Evolutionary conservation across 64 coral and sea anemone species (phyloP), one percentile per base, ranked within the genome.

Genomic region (Dendronephthya gigantea): DNA sequence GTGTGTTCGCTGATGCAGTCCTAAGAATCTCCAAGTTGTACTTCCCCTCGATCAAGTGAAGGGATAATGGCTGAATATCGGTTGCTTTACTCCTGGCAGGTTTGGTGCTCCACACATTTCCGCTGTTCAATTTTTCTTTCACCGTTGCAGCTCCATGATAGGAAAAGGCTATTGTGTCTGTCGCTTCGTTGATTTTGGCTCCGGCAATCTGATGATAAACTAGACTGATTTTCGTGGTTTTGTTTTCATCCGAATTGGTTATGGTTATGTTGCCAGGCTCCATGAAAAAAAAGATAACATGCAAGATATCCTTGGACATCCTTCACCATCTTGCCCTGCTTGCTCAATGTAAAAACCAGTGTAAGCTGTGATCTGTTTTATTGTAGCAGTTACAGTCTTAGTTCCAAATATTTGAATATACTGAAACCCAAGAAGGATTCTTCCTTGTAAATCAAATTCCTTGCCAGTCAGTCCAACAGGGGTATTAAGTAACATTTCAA

Each of bases 11-110:
- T 37, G 59, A 86, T 30, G 66, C 66, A 16, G 66, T 16, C 34
- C 16, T 38, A 49, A 55, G 66, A 16, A 55, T 86, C 84, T 19
- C 84, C 84, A 86, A 27, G 31, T 86, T 28, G 17, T 86, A 86
- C 34, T 86, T 86, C 29, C 40, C 84, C 34, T 86, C 84, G 17
- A 86, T 28, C 16, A 86, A 86, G 50, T 86, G 84, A 55, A 86
- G 84, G 84, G 84, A 86, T 62, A 86, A 86, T 55, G 58, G 58
- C 25, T 37, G 31, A 34, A 31, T 30, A 39, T 84, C 31, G n/a
- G n/a, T n/a, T n/a, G n/a, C n/a, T n/a, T n/a, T n/a, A n/a, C n/a
- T n/a, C n/a, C n/a, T n/a, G n/a, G n/a, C n/a, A n/a, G n/a, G n/a
- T n/a, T n/a, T n/a, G n/a, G n/a, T n/a, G n/a, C n/a, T n/a, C n/a